These are phyloP conservation scores for Discoglossus pictus DNA, from an alignment of 2,797 vertebrate species.

Conservation along the genomic window DNA sequence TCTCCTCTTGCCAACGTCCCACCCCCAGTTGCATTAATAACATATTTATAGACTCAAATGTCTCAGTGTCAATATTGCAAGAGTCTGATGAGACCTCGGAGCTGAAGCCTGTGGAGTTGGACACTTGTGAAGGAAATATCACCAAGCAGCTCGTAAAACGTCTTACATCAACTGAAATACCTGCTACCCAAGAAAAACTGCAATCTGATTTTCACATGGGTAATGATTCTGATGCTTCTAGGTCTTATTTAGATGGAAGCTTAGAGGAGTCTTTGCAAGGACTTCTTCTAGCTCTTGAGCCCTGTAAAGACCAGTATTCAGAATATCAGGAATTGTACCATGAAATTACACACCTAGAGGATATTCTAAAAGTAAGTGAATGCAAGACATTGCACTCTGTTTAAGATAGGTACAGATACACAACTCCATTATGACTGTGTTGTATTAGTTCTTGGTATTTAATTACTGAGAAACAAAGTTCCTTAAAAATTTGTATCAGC, in stretches of 20 bases:
- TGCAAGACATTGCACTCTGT: slow-evolving; percentile 49
- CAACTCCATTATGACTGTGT: background rate
- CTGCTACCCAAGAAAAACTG: slow-evolving; percentile 61
- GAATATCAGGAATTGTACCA: slow-evolving; percentile 95
- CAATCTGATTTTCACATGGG: slow-evolving; percentile 65
- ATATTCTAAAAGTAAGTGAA: slow-evolving; percentile 89
- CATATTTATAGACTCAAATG: slow-evolving; percentile 74
- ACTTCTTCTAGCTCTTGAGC: slow-evolving; percentile 86
- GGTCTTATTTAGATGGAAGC: slow-evolving; percentile 85
- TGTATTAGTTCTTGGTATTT: background rate
- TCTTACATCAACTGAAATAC: slow-evolving; percentile 83
- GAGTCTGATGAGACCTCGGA: slow-evolving; percentile 78
- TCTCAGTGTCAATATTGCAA: slow-evolving; percentile 69
- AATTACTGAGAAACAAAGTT: no score
- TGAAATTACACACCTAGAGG: slow-evolving; percentile 91
- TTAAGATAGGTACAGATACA: background rate
- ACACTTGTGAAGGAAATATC: slow-evolving; percentile 89
- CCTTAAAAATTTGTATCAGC: no score
- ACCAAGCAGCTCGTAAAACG: slow-evolving; percentile 93
- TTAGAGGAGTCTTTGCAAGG: slow-evolving; percentile 92
- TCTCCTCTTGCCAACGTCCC: slow-evolving; percentile 62
- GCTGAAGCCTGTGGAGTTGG: slow-evolving; percentile 93
- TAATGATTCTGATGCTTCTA: slow-evolving; percentile 82
- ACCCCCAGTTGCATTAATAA: slow-evolving; percentile 61
- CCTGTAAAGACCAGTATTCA: slow-evolving; percentile 85